These are phyloP conservation scores for Glaucomys volans DNA, from an alignment of 2,113 vertebrate genomes.

Conservation along the genomic window DNA sequence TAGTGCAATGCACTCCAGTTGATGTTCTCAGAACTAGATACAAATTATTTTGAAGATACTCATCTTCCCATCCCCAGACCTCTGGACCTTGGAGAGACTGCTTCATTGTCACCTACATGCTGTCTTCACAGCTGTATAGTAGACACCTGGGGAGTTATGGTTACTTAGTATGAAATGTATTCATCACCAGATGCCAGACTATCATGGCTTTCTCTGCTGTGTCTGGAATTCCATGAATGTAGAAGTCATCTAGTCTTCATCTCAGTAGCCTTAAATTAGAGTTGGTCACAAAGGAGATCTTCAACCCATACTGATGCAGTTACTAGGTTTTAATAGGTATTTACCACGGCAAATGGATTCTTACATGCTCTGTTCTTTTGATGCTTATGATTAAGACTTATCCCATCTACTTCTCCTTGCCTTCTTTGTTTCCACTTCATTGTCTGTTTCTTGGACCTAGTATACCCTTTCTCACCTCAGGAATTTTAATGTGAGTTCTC, in stretches of 20 bases:
- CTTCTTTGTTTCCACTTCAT: neutral
- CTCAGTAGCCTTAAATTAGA: neutral
- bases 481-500: neutral
- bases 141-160: neutral
- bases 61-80: neutral
- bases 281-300: neutral
- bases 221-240: neutral
- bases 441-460: neutral
- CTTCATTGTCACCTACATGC: neutral
- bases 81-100: neutral
- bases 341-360: neutral
- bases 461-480: neutral
- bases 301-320: neutral
- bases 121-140: rapidly evolving
- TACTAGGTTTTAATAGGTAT: neutral
- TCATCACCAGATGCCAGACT: neutral
- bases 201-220: neutral
- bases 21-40: neutral
- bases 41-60: neutral
- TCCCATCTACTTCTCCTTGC: neutral
- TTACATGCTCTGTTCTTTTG: neutral
- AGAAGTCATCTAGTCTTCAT: neutral
- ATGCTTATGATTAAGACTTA: neutral
- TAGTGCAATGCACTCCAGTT: neutral
- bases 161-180: neutral